Evolutionary conservation across 2,888 invertebrate genomes (phyloP).

Genomic region (Protophormia terraenovae): DNA sequence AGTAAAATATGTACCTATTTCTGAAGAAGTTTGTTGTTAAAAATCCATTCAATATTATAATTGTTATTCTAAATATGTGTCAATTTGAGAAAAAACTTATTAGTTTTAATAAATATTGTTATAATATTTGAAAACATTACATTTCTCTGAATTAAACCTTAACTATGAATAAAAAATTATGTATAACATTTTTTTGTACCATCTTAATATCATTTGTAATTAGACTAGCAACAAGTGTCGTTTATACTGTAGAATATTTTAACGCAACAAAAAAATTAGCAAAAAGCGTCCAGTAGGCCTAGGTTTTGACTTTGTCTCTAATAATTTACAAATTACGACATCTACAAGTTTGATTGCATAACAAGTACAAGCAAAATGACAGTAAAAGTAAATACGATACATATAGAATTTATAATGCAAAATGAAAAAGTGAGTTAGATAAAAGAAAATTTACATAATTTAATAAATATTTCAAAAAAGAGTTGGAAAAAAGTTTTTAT

Average conservation of each 20-base stretch:
- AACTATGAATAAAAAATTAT: not conserved
- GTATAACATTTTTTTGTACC: not conserved
- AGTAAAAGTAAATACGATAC: slow-evolving; percentile 65
- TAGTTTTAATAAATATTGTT: no score
- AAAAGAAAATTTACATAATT: slow-evolving; percentile 36
- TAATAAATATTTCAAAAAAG: slow-evolving; percentile 1
- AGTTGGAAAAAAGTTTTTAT: not conserved
- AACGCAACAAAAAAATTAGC: slow-evolving; percentile 12
- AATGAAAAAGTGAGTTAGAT: not conserved
- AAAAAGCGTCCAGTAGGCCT: slow-evolving; percentile 72
- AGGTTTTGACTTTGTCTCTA: slow-evolving; percentile 75
- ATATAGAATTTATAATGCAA: not conserved
- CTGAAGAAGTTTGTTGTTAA: no score
- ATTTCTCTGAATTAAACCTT: no score
- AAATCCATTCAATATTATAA: no score
- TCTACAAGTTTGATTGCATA: slow-evolving; percentile 51
- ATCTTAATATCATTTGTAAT: slow-evolving; percentile 10
- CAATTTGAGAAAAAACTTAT: no score
- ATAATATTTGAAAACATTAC: no score
- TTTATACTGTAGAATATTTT: slow-evolving; percentile 6
- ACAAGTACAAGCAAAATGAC: slow-evolving; percentile 44
- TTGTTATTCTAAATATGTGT: no score
- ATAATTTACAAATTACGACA: slow-evolving; percentile 56
- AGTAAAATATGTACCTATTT: no score
- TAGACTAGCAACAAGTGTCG: slow-evolving; percentile 49